Conservation (phyloP, 2,888 invertebrate species). For the Mythimna pallens region DNA sequence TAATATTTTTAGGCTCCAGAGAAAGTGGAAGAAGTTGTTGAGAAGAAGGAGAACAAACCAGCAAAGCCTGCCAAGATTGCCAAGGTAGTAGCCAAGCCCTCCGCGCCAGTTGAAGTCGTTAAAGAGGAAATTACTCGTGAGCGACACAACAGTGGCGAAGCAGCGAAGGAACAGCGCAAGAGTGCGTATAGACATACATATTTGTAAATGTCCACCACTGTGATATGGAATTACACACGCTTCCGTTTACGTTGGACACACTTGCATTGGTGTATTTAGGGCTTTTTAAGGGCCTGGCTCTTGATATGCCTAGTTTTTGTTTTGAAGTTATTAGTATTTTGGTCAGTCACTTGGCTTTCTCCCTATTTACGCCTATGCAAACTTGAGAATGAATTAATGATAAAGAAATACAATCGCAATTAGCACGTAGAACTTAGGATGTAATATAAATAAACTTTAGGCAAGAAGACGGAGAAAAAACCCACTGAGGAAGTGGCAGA, state of each 20-base stretch:
- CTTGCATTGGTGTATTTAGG: no score
- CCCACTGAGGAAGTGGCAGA: constrained; percentile 69
- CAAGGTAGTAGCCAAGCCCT: constrained; percentile 69
- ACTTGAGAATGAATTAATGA: not conserved
- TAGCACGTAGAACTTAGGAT: not conserved
- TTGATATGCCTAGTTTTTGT: no score
- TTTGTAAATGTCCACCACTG: not conserved
- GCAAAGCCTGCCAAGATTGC: constrained; percentile 73
- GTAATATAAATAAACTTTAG: constrained; percentile 65
- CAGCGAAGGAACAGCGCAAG: constrained; percentile 86
- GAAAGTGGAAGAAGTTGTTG: constrained; percentile 81
- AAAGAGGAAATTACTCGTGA: constrained; percentile 80
- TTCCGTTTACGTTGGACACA: not conserved
- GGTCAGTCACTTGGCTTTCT: no score
- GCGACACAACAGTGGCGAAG: constrained; percentile 77
- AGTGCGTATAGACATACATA: constrained; percentile 66
- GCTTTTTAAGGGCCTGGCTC: no score
- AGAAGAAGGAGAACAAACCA: constrained; percentile 79
- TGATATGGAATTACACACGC: constrained; percentile 4
- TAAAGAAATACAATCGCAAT: not conserved
- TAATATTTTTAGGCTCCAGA: constrained; percentile 72
- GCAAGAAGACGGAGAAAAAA: constrained; percentile 83
- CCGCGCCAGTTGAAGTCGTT: constrained; percentile 71
- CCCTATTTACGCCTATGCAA: no score
- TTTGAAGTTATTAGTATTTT: no score